Conservation (phyloP, 1,140 invertebrate genomes). For the Globodera rostochiensis region DNA sequence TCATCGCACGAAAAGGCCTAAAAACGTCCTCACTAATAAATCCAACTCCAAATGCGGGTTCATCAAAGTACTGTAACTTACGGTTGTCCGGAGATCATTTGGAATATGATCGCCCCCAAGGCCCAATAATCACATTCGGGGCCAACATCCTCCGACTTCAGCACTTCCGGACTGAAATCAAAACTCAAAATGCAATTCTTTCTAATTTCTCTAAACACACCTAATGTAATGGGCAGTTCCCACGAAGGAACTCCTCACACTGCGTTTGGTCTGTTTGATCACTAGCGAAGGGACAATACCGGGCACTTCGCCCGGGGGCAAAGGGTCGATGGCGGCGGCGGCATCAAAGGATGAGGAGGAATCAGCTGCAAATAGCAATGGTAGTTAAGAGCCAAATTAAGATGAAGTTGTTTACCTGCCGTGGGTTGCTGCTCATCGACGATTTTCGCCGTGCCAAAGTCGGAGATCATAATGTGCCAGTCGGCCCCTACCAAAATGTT, state of each 20-base stretch:
- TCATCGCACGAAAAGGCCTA: constrained; percentile 82
- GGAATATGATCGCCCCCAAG: constrained; percentile 92
- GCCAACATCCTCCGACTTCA: constrained; percentile 49
- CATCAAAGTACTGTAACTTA: constrained; percentile 1
- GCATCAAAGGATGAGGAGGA: neutral
- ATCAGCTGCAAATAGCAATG: neutral
- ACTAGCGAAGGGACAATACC: neutral
- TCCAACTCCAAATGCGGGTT: no score
- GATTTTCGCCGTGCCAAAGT: constrained; percentile 87
- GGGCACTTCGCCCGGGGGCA: neutral
- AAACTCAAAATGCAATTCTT: constrained; percentile 69
- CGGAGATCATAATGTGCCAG: constrained; percentile 94
- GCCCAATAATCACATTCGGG: constrained; percentile 79
- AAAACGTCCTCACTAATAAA: neutral
- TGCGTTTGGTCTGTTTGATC: neutral
- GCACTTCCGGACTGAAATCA: constrained; percentile 67
- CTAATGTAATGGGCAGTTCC: constrained; percentile 99
- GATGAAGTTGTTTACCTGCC: neutral
- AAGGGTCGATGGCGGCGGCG: neutral
- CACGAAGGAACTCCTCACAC: constrained; percentile 80
- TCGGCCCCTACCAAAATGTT: constrained; percentile 79
- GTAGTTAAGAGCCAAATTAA: neutral
- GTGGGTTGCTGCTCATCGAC: constrained; percentile 19
- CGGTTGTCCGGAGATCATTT: constrained; percentile 88
- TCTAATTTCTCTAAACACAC: constrained; percentile 77